Percentiles rank a stretch among this genome's conserved stretches.
Evolutionary conservation across 2,797 vertebrate genomes (phyloP).

Genomic region (Clarias platycephalus): DNA sequence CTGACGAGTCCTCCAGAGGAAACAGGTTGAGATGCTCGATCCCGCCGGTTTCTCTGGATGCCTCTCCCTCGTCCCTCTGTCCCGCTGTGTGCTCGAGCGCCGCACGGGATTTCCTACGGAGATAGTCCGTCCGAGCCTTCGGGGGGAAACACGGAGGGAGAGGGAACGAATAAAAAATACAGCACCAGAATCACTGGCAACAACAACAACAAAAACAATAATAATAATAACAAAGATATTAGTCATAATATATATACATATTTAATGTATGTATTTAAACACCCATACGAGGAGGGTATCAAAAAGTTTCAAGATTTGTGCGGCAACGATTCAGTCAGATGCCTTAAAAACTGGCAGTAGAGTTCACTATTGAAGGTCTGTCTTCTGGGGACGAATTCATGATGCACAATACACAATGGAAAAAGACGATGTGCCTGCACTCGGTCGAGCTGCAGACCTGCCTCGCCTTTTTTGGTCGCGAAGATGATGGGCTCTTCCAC

Average conservation of each 20-base stretch:
- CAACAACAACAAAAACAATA: neutral
- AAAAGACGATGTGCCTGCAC: too few relatives aligned
- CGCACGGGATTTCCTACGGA: constrained; percentile 77
- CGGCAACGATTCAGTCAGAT: too few relatives aligned
- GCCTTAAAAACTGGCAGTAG: too few relatives aligned
- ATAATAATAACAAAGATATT: neutral
- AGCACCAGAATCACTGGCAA: neutral
- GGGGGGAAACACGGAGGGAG: neutral
- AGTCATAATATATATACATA: neutral
- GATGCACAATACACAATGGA: too few relatives aligned
- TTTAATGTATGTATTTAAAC: too few relatives aligned
- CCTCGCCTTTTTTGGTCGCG: too few relatives aligned
- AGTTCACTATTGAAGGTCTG: too few relatives aligned
- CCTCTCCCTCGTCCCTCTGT: constrained; percentile 29
- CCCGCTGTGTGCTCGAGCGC: constrained; percentile 62
- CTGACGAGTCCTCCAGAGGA: constrained; percentile 75
- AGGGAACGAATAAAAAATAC: neutral
- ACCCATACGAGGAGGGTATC: too few relatives aligned
- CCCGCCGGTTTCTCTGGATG: constrained; percentile 18
- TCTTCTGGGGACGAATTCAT: too few relatives aligned
- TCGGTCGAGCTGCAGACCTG: too few relatives aligned
- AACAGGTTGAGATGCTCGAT: constrained; percentile 83
- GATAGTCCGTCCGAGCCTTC: constrained; percentile 84
- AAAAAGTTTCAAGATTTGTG: too few relatives aligned
- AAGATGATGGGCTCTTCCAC: too few relatives aligned